A percentile compares a stretch with the other conserved stretches of the same genome.
phyloP scores from a whole-genome alignment of 2,797 vertebrate genomes.

The Ataeniobius toweri region DNA sequence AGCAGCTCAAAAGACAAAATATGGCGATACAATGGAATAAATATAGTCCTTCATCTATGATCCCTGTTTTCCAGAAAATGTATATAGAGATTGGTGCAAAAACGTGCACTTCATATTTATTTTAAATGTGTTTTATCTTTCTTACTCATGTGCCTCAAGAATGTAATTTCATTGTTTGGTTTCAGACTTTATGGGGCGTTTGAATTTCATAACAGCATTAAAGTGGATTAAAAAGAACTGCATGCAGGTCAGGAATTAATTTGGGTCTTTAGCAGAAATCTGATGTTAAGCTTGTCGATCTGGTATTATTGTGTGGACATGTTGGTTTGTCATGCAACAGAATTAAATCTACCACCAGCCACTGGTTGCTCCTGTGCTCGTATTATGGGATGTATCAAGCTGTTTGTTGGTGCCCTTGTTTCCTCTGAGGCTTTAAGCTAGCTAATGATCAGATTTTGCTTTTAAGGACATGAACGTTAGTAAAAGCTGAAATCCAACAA shows the following conservation, averaged over 20 bases:
- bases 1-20: slow-evolving; percentile 68
- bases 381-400: background rate
- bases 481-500: background rate
- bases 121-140: background rate
- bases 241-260: slow-evolving; percentile 49
- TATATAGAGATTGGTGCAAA: background rate
- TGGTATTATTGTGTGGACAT: slow-evolving; percentile 42
- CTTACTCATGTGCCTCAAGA: slow-evolving; percentile 4
- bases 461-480: background rate
- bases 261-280: slow-evolving; percentile 43
- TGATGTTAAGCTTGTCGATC: slow-evolving; percentile 53
- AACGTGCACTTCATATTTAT: slow-evolving; percentile 1
- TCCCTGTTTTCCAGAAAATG: background rate
- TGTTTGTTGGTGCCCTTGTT: background rate
- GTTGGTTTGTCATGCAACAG: slow-evolving; percentile 48
- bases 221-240: slow-evolving; percentile 35
- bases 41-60: slow-evolving; percentile 18
- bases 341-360: slow-evolving; percentile 29
- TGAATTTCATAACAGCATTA: slow-evolving; percentile 51
- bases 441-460: slow-evolving; percentile 14
- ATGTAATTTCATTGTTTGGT: background rate
- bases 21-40: slow-evolving; percentile 80
- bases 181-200: slow-evolving; percentile 18
- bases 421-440: background rate
- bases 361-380: slow-evolving; percentile 34